Percentiles rank a stretch among this genome's conserved stretches.
Conservation (phyloP, 2,888 invertebrate species). For the Himalopsyche kuldschensis region DNA sequence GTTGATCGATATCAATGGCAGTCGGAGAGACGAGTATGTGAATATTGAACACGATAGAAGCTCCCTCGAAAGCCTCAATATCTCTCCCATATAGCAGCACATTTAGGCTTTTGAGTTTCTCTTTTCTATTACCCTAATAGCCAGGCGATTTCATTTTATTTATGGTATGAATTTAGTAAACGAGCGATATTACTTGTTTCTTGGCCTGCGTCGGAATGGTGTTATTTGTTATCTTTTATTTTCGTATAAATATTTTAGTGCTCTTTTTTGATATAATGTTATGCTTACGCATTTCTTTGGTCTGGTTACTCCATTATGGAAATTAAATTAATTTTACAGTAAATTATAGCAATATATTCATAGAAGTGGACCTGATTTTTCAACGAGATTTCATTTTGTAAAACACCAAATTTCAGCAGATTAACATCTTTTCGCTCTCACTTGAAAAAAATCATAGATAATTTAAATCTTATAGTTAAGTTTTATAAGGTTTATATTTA, state of each 20-base stretch:
- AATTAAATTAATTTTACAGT: conserved; percentile 24
- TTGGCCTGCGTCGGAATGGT: conserved; percentile 38
- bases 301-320: conserved; percentile 27
- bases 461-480: no score
- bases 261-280: conserved; percentile 11
- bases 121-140: conserved; percentile 40
- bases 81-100: conserved; percentile 33
- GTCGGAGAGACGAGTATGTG: not conserved
- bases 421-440: no score
- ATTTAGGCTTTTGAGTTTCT: conserved; percentile 34
- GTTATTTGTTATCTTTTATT: conserved; percentile 41
- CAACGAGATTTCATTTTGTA: not conserved
- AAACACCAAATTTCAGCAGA: no score
- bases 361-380: not conserved
- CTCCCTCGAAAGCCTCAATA: conserved; percentile 30
- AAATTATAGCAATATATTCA: not conserved
- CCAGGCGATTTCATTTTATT: conserved; percentile 40
- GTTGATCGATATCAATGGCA: conserved; percentile 29
- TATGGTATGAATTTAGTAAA: conserved; percentile 40
- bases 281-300: not conserved
- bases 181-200: conserved; percentile 40
- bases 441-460: no score
- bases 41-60: conserved; percentile 10
- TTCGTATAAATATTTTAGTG: conserved; percentile 40
- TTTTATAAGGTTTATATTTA: no score